These are phyloP conservation scores for Papilio helenus DNA, from an alignment of 1,140 invertebrate species.

Conservation along the genomic window DNA sequence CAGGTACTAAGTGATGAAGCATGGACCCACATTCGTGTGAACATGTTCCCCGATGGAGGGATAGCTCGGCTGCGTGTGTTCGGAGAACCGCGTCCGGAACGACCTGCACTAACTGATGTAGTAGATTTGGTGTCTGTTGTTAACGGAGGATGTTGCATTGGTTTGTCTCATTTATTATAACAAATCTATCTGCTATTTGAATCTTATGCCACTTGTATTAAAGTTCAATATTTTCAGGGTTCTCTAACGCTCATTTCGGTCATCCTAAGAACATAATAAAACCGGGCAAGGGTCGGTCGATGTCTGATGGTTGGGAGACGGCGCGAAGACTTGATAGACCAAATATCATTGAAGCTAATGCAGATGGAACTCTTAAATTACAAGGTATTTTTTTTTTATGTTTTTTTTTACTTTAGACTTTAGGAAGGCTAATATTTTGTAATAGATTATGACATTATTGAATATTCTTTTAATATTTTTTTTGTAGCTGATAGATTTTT, in stretches of 20 bases:
- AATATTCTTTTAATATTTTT: too few species aligned
- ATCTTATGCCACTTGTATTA: neutral
- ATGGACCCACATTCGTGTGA: conserved; percentile 85
- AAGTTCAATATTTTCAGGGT: conserved; percentile 63
- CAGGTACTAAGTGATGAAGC: conserved; percentile 74
- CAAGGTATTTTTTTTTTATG: conserved; percentile 64
- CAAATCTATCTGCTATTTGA: neutral
- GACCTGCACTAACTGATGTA: conserved; percentile 57
- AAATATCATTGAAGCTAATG: conserved; percentile 82
- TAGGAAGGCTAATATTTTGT: too few species aligned
- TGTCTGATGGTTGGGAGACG: conserved; percentile 89
- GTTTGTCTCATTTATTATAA: conserved; percentile 46
- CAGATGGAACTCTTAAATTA: conserved; percentile 84
- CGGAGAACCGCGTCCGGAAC: conserved; percentile 81
- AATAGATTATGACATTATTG: too few species aligned
- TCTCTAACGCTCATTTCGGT: conserved; percentile 87
- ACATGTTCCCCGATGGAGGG: conserved; percentile 87
- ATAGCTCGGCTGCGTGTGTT: conserved; percentile 86
- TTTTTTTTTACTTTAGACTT: too few species aligned
- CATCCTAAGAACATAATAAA: conserved; percentile 86
- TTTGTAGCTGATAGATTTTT: too few species aligned
- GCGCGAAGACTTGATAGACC: conserved; percentile 86
- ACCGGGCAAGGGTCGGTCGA: conserved; percentile 80
- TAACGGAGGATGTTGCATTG: conserved; percentile 83
- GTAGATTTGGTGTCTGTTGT: conserved; percentile 84